Base-by-base conservation (phyloP, 2,888 invertebrate species). In the Scaptomyza caliginosa region DNA sequence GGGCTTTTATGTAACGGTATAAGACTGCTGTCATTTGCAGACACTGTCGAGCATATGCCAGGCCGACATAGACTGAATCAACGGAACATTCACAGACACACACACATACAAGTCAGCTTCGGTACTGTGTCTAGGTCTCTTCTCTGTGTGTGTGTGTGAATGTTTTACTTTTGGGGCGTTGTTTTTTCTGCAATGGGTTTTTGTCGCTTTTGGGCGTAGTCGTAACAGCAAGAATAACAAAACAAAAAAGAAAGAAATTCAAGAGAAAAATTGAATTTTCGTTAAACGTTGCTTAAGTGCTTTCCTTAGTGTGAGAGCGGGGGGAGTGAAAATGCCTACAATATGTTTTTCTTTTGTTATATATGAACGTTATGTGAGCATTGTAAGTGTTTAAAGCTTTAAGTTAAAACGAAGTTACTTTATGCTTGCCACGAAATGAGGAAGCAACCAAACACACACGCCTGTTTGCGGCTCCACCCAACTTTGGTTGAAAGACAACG, bases 1-100 rank as follows among this genome's bases (percentile, higher is more conserved):
- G 68, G 65, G 83, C 73, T 85, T 82, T 83, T 85, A 77, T 83
- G 67, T 85, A 83, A 83, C 72, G 63, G 67, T 63, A 82, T 82
- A 82, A 34, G 34, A 83, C 81, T 81, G 74, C 80, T 76, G 71
- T 77, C 73, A 77, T 86, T 86, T 75, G 77, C 82, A 75, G 81
- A 69, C 73, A 68, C 62, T 63, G 64, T 58, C 54, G 48, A 67
- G 55, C 58, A 38, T 58, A 63, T 34, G 34, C 52, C 65, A 58
- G 55, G 58, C 72, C 80, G 80, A 46, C 38, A 21, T n/a, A 73
- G 62, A 17, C 66, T 48, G 62, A 42, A 59, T 48, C 24, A 52
- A 34, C 26, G 26, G 16, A 42, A 23, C 45, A 30, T 8, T 7
- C 24, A 24, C 24, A 24, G 34, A 23, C 45, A 30, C 24, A 24